Percentiles rank a stretch among this genome's conserved stretches.
These are phyloP conservation scores for Phyllostomus hastatus DNA, from an alignment of 2,113 vertebrate species.

Conservation along the genomic window DNA sequence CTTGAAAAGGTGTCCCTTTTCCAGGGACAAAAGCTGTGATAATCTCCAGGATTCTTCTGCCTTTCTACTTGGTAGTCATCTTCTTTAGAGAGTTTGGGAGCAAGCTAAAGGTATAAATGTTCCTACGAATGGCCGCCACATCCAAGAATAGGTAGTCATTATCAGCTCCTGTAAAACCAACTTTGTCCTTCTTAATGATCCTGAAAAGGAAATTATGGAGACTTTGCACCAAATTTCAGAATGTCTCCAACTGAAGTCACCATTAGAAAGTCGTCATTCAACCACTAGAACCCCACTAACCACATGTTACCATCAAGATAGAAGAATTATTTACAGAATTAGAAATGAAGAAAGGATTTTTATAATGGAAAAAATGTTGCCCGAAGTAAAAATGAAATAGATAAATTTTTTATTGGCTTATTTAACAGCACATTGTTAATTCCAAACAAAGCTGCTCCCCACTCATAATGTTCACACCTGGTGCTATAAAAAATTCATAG, in stretches of 20 bases:
- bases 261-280: not conserved
- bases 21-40: not conserved
- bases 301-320: not conserved
- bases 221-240: not conserved
- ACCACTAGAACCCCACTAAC: not conserved
- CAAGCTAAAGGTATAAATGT: not conserved
- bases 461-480: slow-evolving; percentile 50
- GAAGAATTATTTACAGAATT: not conserved
- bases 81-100: not conserved
- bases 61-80: not conserved
- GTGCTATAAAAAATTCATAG: slow-evolving; percentile 47
- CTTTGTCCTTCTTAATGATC: not conserved
- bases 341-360: not conserved
- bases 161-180: not conserved
- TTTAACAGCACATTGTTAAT: slow-evolving; percentile 43
- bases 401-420: slow-evolving; percentile 10
- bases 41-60: not conserved
- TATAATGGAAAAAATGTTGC: not conserved
- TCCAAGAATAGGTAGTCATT: not conserved
- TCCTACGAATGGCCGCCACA: not conserved
- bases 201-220: not conserved
- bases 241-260: not conserved
- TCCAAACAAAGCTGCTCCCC: not conserved
- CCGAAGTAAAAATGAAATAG: not conserved
- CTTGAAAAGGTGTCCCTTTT: not conserved